A percentile compares a stretch with the other conserved stretches of the same genome.
These are phyloP conservation scores for Mastacembelus armatus DNA, from an alignment of 2,797 vertebrate genomes.

Conservation along the genomic window DNA sequence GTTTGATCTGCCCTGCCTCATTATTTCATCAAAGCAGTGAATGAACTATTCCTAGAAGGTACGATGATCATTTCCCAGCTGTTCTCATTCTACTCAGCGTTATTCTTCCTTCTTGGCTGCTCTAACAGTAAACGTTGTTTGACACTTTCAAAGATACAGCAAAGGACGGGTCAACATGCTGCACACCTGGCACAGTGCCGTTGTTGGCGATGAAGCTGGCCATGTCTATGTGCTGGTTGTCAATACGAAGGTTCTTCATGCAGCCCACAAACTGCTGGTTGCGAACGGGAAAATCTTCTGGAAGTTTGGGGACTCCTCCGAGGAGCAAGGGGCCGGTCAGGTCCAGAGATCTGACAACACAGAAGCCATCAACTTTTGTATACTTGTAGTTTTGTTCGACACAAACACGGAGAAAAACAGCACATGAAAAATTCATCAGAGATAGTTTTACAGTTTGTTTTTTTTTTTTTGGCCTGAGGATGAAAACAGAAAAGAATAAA, in stretches of 20 bases:
- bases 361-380: slow-evolving; percentile 20
- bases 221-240: slow-evolving; percentile 91
- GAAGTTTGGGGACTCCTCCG: slow-evolving; percentile 92
- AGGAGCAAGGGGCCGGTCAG: slow-evolving; percentile 93
- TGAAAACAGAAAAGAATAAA: slow-evolving; percentile 48
- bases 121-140: slow-evolving; percentile 16
- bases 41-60: slow-evolving; percentile 65
- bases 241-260: slow-evolving; percentile 91
- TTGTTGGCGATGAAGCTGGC: slow-evolving; percentile 95
- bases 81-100: slow-evolving; percentile 57
- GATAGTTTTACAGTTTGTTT: slow-evolving; percentile 39
- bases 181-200: slow-evolving; percentile 90
- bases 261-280: slow-evolving; percentile 94
- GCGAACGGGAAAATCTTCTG: slow-evolving; percentile 91
- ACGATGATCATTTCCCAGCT: slow-evolving; percentile 56
- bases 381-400: background rate
- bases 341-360: slow-evolving; percentile 89
- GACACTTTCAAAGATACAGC: slow-evolving; percentile 22
- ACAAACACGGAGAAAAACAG: background rate
- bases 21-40: slow-evolving; percentile 51
- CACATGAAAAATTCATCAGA: slow-evolving; percentile 63
- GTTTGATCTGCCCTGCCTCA: slow-evolving; percentile 56
- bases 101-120: slow-evolving; percentile 29
- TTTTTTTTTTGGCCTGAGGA: slow-evolving; percentile 37
- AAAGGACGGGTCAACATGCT: background rate